Evolutionary conservation across 2,113 vertebrate species (phyloP).

Genomic region (Catagonus wagneri): DNA sequence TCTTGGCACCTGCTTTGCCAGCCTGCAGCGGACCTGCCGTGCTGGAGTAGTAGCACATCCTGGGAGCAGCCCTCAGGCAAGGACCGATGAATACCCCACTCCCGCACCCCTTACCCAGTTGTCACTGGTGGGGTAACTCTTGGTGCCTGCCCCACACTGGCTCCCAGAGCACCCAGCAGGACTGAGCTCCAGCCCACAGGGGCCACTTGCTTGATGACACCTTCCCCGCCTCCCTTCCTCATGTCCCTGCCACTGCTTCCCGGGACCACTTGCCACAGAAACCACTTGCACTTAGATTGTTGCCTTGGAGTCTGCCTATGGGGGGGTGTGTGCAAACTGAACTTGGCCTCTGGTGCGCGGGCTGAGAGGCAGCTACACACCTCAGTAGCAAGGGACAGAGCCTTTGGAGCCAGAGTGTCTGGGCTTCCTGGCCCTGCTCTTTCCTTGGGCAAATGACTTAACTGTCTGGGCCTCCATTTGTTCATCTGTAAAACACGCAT

Average conservation of each 20-base stretch:
- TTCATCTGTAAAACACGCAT: not conserved
- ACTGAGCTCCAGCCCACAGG: not conserved
- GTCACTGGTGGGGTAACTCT: not conserved
- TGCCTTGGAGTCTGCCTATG: not conserved
- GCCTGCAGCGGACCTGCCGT: not conserved
- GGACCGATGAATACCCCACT: not conserved
- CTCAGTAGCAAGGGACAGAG: not conserved
- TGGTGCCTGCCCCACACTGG: too few relatives aligned
- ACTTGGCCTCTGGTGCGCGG: not conserved
- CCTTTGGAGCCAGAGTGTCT: not conserved
- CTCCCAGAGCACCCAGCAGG: not conserved
- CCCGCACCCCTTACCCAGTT: rapidly evolving
- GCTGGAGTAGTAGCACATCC: not conserved
- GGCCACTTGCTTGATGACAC: not conserved
- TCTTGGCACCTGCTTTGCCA: not conserved
- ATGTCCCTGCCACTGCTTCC: not conserved
- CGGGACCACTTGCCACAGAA: not conserved
- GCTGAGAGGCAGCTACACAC: not conserved
- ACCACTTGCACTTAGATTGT: not conserved
- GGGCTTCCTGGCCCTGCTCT: not conserved
- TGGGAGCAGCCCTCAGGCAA: not conserved
- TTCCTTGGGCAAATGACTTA: not conserved
- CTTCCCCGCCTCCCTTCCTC: not conserved
- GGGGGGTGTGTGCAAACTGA: not conserved
- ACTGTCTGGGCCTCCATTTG: constrained; percentile 8